Conservation (phyloP, 2,888 invertebrate genomes). For the Neoaliturus tenellus region DNA sequence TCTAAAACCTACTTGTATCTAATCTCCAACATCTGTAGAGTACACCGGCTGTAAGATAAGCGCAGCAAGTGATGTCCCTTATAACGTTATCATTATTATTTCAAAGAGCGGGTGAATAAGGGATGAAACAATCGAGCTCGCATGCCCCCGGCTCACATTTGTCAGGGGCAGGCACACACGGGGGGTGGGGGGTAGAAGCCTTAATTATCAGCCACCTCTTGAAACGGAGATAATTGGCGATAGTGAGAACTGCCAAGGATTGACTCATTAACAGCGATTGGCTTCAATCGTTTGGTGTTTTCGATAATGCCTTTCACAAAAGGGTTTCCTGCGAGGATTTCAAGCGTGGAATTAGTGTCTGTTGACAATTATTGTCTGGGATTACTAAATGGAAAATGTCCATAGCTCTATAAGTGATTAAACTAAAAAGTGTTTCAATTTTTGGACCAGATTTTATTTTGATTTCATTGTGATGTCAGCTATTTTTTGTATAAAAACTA, state of each 20-base stretch:
- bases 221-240: background rate
- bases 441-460: no score
- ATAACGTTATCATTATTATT: slow-evolving; percentile 43
- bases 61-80: slow-evolving; percentile 14
- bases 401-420: no score
- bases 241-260: background rate
- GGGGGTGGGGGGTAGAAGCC: background rate
- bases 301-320: background rate
- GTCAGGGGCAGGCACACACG: slow-evolving; percentile 6
- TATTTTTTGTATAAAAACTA: no score
- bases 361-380: no score
- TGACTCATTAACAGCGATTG: slow-evolving; percentile 9
- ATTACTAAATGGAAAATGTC: no score
- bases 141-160: slow-evolving; percentile 30
- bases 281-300: background rate
- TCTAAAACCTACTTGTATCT: no score
- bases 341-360: no score
- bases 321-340: background rate
- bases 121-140: slow-evolving; percentile 32
- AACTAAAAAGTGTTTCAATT: no score
- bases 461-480: no score
- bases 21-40: no score
- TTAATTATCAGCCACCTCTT: background rate
- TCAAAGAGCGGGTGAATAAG: slow-evolving; percentile 43
- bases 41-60: no score